These are phyloP conservation scores for Lasioglossum figueresi DNA, from an alignment of 2,888 invertebrate species.

Conservation along the genomic window DNA sequence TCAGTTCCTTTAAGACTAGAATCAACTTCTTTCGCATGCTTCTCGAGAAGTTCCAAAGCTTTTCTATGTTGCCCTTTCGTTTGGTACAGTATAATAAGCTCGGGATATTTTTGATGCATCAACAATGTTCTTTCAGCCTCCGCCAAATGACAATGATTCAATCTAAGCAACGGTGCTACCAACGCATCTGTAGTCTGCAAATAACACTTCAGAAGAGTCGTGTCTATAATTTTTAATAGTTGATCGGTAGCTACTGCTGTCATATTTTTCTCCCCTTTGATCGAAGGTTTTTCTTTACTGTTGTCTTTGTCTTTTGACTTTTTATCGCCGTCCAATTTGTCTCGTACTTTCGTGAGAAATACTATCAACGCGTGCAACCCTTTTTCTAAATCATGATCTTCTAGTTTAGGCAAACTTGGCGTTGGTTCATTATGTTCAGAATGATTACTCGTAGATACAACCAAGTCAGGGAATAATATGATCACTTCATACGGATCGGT, in stretches of 20 bases:
- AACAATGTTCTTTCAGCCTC: constrained; percentile 96
- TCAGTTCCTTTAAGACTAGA: constrained; percentile 92
- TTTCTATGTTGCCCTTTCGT: constrained; percentile 96
- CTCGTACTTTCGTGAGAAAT: constrained; percentile 92
- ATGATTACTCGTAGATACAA: constrained; percentile 86
- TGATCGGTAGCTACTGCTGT: constrained; percentile 86
- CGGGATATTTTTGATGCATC: constrained; percentile 94
- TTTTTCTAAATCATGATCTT: constrained; percentile 93
- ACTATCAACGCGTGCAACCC: constrained; percentile 95
- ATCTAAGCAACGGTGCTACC: constrained; percentile 94
- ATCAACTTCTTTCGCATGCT: constrained; percentile 90
- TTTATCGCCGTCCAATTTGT: constrained; percentile 84
- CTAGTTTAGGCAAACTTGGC: constrained; percentile 87
- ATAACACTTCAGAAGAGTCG: constrained; percentile 98
- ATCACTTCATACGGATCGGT: constrained; percentile 98
- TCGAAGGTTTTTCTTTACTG: constrained; percentile 72
- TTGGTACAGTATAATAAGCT: constrained; percentile 97
- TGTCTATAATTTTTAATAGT: constrained; percentile 96
- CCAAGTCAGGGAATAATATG: constrained; percentile 95
- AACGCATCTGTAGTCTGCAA: constrained; percentile 98
- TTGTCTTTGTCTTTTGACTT: constrained; percentile 78
- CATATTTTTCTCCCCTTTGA: constrained; percentile 79
- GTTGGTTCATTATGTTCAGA: constrained; percentile 81
- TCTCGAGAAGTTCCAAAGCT: constrained; percentile 94
- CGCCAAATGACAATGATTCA: constrained; percentile 96